Base-by-base conservation (phyloP, 2,113 vertebrate genomes). In the Tragelaphus scriptus region DNA sequence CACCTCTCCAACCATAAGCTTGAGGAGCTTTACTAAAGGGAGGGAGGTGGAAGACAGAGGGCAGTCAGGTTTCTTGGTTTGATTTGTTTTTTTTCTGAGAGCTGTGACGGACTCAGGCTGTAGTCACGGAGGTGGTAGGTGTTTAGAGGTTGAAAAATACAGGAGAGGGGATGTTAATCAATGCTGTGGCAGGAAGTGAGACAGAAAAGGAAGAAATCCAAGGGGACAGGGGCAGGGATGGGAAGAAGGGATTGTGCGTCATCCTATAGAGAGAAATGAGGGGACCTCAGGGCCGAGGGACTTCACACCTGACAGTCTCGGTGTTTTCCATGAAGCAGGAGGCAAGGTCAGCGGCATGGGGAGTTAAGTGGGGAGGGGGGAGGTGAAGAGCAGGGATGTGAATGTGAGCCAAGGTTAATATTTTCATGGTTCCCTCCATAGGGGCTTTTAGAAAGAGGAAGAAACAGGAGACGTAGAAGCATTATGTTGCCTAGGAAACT, bases 401-500 rank as follows among this genome's bases (percentile, higher is more conserved):
- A 97, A 63, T 86, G 86, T 63, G 58, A 58, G 96, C 98, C 98
- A 98, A 97, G 88, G 94, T 92, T 97, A 98, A 98, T 98, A 97
- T 98, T 98, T 98, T 97, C 91, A 94, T 85, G 93, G 65, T 94
- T 97, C 95, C 85, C 89, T 97, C 94, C 95, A 92, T 85, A 94
- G 96, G 95, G 88, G 93, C 90, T 97, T 96, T 96, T 92, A 92
- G 96, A 96, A 97, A 95, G 77, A 91, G 94, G 91, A 95, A 94
- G 96, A 97, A 97, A 90, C 53, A 68, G 91, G 90, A 97, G 95
- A 97, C 85, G 84, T 63, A 32, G 40, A 86, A 88, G 90, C 91
- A 97, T 88, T 97, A 81, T 63, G 97, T 98, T 98, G 93, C 97
- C 97, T 97, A 97, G 97, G 98, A 97, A 97, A 98, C 98, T 88